Conservation (phyloP, 2,888 invertebrate species). For the Metallyticus violacea region DNA sequence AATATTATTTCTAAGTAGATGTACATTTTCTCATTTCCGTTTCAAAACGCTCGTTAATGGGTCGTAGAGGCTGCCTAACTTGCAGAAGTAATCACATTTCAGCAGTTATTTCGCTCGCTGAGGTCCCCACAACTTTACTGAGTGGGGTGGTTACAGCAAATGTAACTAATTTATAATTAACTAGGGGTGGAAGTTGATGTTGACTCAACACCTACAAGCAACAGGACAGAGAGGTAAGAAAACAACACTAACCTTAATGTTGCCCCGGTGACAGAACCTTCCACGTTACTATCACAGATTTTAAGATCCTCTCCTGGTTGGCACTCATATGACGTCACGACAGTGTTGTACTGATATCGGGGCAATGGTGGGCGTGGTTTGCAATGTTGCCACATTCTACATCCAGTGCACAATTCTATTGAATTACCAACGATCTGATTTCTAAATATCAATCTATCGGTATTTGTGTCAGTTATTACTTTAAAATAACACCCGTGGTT, state of each 20-base stretch:
- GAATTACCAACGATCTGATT: not conserved
- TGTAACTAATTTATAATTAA: no score
- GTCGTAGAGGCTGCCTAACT: no score
- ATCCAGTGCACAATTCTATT: not conserved
- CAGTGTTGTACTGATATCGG: not conserved
- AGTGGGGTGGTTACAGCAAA: no score
- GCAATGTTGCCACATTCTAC: conserved; percentile 7
- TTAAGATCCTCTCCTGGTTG: not conserved
- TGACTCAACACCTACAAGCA: not conserved
- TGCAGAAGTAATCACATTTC: no score
- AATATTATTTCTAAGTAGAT: no score
- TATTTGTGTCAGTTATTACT: not conserved
- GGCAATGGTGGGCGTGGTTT: conserved; percentile 20
- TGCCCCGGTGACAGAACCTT: not conserved
- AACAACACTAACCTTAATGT: not conserved
- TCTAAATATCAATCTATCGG: not conserved
- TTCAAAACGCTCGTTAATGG: no score
- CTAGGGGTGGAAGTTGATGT: no score
- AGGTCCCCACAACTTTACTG: no score
- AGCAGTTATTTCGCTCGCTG: no score
- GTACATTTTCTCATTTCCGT: no score
- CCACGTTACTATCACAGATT: not conserved
- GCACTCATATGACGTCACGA: conserved; percentile 4
- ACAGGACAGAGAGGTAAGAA: not conserved
- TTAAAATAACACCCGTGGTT: not conserved